phyloP scores from a whole-genome alignment of 2,797 vertebrate genomes.

The Anabacerthia variegaticeps region DNA sequence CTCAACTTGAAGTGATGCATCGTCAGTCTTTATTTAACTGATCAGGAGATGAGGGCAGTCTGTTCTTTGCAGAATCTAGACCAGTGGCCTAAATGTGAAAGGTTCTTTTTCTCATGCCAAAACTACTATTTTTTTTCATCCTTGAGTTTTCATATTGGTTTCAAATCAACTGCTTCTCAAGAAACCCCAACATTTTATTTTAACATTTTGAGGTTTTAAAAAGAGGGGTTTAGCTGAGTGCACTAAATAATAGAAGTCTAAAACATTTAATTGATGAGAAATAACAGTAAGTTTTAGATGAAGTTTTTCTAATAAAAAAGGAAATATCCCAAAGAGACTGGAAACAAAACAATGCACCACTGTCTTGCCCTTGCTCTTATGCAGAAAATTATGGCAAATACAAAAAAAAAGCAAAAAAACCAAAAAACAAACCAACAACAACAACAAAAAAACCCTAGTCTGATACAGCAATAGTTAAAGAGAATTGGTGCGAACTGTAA shows the following conservation, averaged over 20 bases:
- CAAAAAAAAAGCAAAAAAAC: not conserved
- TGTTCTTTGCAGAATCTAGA: not conserved
- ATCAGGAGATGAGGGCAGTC: not conserved
- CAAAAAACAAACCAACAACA: too few relatives aligned
- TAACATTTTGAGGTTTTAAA: not conserved
- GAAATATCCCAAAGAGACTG: not conserved
- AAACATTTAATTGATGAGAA: not conserved
- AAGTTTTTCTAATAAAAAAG: not conserved
- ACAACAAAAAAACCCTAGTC: not conserved
- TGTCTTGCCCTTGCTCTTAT: not conserved
- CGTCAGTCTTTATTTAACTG: not conserved
- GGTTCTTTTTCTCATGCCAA: not conserved
- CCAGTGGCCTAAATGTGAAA: slow-evolving; percentile 4
- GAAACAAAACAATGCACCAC: not conserved
- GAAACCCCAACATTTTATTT: not conserved
- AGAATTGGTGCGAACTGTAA: not conserved
- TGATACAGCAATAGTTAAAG: not conserved
- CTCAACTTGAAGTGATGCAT: not conserved
- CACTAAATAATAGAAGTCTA: not conserved
- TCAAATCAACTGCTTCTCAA: not conserved
- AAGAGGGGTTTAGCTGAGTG: not conserved
- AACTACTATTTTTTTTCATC: not conserved
- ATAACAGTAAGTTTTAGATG: not conserved
- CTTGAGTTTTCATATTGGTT: not conserved
- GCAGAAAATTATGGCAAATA: not conserved